Evolutionary conservation across 2,888 invertebrate genomes (phyloP), one percentile per base, ranked within the genome.

Genomic region (Eupithecia subumbrata): DNA sequence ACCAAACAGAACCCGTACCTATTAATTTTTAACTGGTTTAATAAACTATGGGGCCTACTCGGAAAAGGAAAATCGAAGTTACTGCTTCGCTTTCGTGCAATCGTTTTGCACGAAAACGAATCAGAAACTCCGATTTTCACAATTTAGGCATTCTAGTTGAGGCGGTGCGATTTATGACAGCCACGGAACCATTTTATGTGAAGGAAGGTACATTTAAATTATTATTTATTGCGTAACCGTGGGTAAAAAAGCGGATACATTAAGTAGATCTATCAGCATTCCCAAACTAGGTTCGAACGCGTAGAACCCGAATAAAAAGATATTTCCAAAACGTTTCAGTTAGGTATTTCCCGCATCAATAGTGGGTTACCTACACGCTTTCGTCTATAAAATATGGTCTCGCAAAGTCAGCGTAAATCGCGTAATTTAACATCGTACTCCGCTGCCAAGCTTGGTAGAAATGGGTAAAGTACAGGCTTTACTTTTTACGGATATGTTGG

Each of bases 101-200:
- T 2, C 2, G 30, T 30, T 30, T 30, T 30, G 30, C 30, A 30
- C 30, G 30, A 3, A 30, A 30, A 30, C 30, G 3, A 3, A 30
- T 30, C 30, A 30, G 30, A 30, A 30, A 30, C 30, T 30, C 30
- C 3, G 30, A 30, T 63, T 52, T 52, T 22, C 52, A 52, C 9
- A 22, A 52, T 52, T n/a, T 30, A 63, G 63, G 30, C 63, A 64
- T 64, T 64, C 34, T 34, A 34, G 25, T 60, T 34, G 64, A 64
- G 64, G 64, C 64, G 25, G 25, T 60, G 12, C 34, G 34, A 64
- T 18, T 37, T 67, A 67, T n/a, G 67, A n/a, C 34, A 40, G 66
- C 11, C 66, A 37, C n/a, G 66, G 5, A 40, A 66, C 66, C 37
- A n/a, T 11, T 37, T 67, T 67, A 40, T 67, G 67, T 40, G n/a